A percentile compares a stretch with the other conserved stretches of the same genome.
Evolutionary conservation across 1,140 invertebrate species (phyloP).

Genomic region (Euglossa dilemma): DNA sequence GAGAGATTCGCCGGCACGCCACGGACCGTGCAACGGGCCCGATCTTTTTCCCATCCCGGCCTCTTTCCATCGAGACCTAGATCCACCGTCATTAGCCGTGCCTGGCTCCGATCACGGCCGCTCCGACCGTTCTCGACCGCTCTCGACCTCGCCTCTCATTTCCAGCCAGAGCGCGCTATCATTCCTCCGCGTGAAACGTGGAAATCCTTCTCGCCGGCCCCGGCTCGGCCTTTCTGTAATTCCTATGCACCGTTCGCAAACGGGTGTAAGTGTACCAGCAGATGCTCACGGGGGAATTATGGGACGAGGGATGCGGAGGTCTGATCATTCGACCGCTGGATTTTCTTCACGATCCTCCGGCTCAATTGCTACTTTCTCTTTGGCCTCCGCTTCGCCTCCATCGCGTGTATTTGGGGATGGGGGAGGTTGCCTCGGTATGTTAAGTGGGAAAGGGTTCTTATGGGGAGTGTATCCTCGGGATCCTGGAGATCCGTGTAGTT

Average conservation of each 20-base stretch:
- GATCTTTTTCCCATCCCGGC: constrained; percentile 1
- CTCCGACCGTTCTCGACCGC: neutral
- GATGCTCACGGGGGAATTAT: neutral
- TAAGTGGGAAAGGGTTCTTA: too few relatives aligned
- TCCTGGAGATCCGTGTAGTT: too few relatives aligned
- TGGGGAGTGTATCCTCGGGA: too few relatives aligned
- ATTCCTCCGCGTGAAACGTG: neutral
- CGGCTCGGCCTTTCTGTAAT: constrained; percentile 21
- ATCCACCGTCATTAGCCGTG: constrained; percentile 57
- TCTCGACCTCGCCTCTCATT: constrained; percentile 1
- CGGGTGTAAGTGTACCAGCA: neutral
- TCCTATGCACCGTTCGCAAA: neutral
- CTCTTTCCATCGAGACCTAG: constrained; percentile 18
- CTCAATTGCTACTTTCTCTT: neutral
- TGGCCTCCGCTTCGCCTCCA: too few relatives aligned
- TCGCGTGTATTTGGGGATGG: too few relatives aligned
- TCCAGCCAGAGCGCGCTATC: neutral
- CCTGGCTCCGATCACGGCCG: neutral
- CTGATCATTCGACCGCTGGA: neutral
- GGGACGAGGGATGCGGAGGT: neutral
- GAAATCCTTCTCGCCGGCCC: neutral
- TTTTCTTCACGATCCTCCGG: neutral
- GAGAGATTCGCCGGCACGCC: constrained; percentile 52
- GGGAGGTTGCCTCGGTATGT: too few relatives aligned
- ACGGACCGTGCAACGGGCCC: constrained; percentile 19